phyloP scores from a whole-genome alignment of 2,888 invertebrate species.

The Athetis lepigone region DNA sequence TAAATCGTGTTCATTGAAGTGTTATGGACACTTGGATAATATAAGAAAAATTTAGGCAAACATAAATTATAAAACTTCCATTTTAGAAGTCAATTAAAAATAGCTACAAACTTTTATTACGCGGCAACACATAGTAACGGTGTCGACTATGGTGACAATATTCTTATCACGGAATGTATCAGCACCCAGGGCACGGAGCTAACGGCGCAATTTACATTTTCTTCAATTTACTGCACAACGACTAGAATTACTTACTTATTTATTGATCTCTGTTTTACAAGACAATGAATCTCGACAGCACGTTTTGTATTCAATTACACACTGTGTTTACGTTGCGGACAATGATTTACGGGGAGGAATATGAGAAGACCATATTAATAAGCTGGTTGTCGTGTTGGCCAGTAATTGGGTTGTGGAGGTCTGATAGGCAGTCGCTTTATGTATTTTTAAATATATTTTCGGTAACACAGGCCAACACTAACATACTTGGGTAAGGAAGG shows the following conservation, averaged over 20 bases:
- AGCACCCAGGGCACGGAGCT: conserved; percentile 79
- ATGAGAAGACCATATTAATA: too few relatives aligned
- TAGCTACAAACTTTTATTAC: neutral
- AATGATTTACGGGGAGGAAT: neutral
- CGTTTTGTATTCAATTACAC: conserved; percentile 34
- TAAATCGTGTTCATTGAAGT: too few relatives aligned
- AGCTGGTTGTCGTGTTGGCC: too few relatives aligned
- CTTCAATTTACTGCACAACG: conserved; percentile 85
- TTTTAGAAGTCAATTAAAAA: neutral
- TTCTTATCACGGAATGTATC: conserved; percentile 79
- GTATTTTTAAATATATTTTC: too few relatives aligned
- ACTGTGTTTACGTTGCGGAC: conserved; percentile 9
- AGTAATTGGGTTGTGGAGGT: too few relatives aligned
- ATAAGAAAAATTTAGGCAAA: too few relatives aligned
- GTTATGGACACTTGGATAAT: too few relatives aligned
- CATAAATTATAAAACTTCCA: too few relatives aligned
- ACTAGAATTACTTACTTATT: conserved; percentile 83
- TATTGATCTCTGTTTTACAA: conserved; percentile 77
- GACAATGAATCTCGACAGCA: conserved; percentile 37
- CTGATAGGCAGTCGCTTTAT: too few relatives aligned
- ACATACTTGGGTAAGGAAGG: too few relatives aligned
- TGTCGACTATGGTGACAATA: conserved; percentile 60
- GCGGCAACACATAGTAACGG: conserved; percentile 37
- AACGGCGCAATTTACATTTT: conserved; percentile 86
- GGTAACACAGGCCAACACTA: too few relatives aligned